Evolutionary conservation across 2,888 invertebrate species (phyloP), one percentile per base, ranked within the genome.

Genomic region (Girardia tigrina): DNA sequence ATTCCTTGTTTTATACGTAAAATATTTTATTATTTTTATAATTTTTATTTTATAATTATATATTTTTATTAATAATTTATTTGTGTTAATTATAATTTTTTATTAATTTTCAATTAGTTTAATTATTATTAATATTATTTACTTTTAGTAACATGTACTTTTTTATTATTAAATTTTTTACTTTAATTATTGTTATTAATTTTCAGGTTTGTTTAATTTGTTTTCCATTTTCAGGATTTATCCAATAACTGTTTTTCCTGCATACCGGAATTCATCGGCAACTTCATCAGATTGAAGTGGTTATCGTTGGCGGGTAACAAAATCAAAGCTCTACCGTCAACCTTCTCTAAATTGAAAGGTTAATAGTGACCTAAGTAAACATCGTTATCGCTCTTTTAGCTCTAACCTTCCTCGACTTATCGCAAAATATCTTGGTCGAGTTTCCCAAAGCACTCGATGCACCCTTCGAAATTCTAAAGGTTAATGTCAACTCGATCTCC

Each of bases 371-470:
- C 16, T 6, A 56, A 56, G 6, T n/a, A 8, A 56, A 8, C 4
- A 8, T 16, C n/a, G 23, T 36, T 36, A 56, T 56, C 20, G 23
- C 4, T 56, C n/a, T 56, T 8, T 56, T 56, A 56, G 56, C 56
- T 12, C n/a, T 56, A 2, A 56, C n/a, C n/a, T 56, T 12, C 23
- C n/a, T 56, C 23, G 56, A 56, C 23, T n/a, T 56, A 56, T 56
- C 56, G n/a, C 56, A 56, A 16, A 56, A 56, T 16, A 56, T 20
- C n/a, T 12, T 56, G 2, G 4, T 23, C 4, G 56, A 56, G 23
- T 56, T 56, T 56, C 56, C 56, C n/a, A 56, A 56, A 56, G 4
- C 4, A 20, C 56, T 56, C 56, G 56, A 56, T n/a, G 56, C 56
- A 6, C 23, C 56, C n/a, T 56, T 56, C n/a, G 56, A 56, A 56